Percentiles rank a stretch among this genome's conserved stretches.
Conservation (phyloP, 2,888 invertebrate genomes). For the Hedychridium roseum region DNA sequence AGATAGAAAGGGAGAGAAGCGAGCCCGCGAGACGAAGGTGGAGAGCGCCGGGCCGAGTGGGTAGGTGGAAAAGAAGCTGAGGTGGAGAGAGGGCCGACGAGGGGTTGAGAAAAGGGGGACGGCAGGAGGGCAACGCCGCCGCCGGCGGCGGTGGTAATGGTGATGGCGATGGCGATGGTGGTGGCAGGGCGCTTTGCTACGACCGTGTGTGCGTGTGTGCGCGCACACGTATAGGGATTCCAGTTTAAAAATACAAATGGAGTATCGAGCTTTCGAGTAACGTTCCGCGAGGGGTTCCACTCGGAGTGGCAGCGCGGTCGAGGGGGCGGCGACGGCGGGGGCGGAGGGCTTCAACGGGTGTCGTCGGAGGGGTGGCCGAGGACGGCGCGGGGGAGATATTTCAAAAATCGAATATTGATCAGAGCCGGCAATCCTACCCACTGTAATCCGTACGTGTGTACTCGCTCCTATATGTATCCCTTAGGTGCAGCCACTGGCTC, state of each 20-base stretch:
- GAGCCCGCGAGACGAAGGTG: constrained; percentile 21
- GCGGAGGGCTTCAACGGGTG: constrained; percentile 41
- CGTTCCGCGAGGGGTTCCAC: constrained; percentile 37
- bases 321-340: constrained; percentile 35
- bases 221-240: constrained; percentile 55
- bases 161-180: constrained; percentile 57
- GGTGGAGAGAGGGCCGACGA: constrained; percentile 7
- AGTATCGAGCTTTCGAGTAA: constrained; percentile 61
- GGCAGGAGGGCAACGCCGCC: constrained; percentile 36
- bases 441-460: constrained; percentile 55
- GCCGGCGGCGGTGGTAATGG: constrained; percentile 55
- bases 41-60: constrained; percentile 19
- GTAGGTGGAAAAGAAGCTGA: constrained; percentile 15
- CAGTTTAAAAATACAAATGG: constrained; percentile 63
- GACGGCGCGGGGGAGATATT: constrained; percentile 54
- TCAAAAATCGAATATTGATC: constrained; percentile 64
- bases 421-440: constrained; percentile 61
- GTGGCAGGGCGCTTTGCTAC: constrained; percentile 46
- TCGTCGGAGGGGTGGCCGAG: constrained; percentile 34
- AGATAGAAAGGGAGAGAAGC: constrained; percentile 22
- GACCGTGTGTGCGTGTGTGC: constrained; percentile 25
- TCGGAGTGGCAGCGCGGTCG: constrained; percentile 23
- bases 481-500: constrained; percentile 42
- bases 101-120: constrained; percentile 20
- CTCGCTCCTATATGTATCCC: constrained; percentile 45